These are phyloP conservation scores for Trididemnum miniatum DNA, from an alignment of 23 tunicate species.

Conservation along the genomic window DNA sequence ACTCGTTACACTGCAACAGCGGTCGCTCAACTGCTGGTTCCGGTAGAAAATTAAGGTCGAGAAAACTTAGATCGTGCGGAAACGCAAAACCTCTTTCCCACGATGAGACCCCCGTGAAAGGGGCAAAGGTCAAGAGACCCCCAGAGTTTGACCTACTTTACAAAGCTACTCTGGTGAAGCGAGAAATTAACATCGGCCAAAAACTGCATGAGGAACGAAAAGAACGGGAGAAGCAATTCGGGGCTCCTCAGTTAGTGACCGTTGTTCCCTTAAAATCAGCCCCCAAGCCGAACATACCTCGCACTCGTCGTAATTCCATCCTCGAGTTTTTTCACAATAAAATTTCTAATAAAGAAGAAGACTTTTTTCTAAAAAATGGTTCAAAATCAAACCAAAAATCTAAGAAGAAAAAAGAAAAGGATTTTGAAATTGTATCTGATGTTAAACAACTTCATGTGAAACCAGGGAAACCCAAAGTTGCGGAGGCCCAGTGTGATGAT, in stretches of 20 bases:
- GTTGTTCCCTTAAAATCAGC: not conserved
- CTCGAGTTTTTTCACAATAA: conserved; percentile 45
- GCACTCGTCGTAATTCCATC: conserved; percentile 45
- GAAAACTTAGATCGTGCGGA: not conserved
- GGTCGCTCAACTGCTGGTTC: not conserved
- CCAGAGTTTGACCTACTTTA: conserved; percentile 28
- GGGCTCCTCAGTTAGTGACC: conserved; percentile 35
- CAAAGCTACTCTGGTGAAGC: conserved; percentile 37
- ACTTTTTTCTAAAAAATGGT: too few species aligned
- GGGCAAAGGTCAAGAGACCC: not conserved
- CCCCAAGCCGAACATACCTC: not conserved
- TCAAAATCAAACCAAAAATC: too few species aligned
- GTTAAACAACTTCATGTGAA: not conserved
- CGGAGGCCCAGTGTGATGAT: not conserved
- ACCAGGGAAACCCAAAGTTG: too few species aligned
- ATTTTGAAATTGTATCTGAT: not conserved
- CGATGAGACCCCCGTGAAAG: not conserved
- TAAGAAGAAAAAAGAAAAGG: not conserved
- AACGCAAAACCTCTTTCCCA: not conserved
- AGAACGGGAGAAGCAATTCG: conserved; percentile 34
- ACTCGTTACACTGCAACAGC: not conserved
- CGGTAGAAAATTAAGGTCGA: conserved; percentile 5
- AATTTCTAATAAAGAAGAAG: not conserved
- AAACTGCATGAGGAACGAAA: conserved; percentile 55
- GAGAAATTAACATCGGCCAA: conserved; percentile 53